Base-by-base conservation (phyloP, 2,888 invertebrate genomes). In the Pseudolycoriella hygida region DNA sequence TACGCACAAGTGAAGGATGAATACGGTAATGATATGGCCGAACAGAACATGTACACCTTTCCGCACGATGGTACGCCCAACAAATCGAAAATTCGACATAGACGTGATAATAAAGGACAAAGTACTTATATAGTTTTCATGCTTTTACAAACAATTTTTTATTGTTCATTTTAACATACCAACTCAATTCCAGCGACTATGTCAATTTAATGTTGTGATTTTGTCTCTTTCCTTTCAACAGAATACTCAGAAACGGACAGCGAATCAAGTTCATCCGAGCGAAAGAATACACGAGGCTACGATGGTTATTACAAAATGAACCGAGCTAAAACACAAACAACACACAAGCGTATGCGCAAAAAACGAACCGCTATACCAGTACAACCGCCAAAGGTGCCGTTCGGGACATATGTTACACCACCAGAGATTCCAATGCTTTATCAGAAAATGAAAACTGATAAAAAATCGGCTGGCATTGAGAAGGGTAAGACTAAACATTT, bases 211-310 rank as follows among this genome's bases (percentile, higher is more conserved):
- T 6, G 25, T 25, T 25, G 5, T 8, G 25, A n/a, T 34, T 14
- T 34, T 14, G 12, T 34, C 15, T 34, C 12, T 32, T 45, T 43
- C 48, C 48, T 49, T 59, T 60, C 25, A 19, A n/a, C 62, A 79
- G 82, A 81, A 46, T 84, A 84, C 64, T 86, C 86, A 47, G 90
- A 92, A 64, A 88, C 90, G 5, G 90, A 92, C 64, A 88, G 87
- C 54, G 90, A 90, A 52, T 84, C 61, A 32, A 65, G 64, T 50
- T 66, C 65, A 30, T 62, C 64, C n/a, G 66, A 64, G 51, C 56
- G 61, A 46, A 48, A 49, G 18, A 46, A 48, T 39, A 68, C 76
- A 49, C 15, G 39, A 4, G 70, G 72, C 17, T 71, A 71, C 52
- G 77, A 76, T 53, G 69, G 71, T 20, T 69, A 74, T 55, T 71